A percentile compares a stretch with the other conserved stretches of the same genome.
phyloP scores from a whole-genome alignment of 2,888 invertebrate genomes.

The Idaea aversata region DNA sequence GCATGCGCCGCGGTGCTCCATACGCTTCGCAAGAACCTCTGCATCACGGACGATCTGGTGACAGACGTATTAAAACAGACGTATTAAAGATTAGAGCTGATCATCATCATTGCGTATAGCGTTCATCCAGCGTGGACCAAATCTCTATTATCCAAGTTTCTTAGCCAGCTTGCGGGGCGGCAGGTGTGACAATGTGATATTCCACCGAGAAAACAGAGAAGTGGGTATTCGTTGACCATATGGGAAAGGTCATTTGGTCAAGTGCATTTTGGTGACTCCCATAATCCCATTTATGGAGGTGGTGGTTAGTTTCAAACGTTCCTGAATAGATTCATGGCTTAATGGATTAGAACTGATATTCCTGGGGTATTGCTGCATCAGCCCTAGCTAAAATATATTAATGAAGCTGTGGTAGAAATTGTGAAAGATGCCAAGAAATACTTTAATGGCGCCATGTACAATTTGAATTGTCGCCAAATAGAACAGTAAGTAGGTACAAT shows the following conservation, averaged over 20 bases:
- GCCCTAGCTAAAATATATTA: not conserved
- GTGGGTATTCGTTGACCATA: too few relatives aligned
- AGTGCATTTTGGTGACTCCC: too few relatives aligned
- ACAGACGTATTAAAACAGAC: not conserved
- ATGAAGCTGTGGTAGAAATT: not conserved
- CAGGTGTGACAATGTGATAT: too few relatives aligned
- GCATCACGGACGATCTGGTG: slow-evolving; percentile 96
- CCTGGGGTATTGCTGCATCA: not conserved
- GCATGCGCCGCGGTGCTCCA: slow-evolving; percentile 99
- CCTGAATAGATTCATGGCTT: too few relatives aligned
- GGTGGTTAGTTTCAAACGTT: too few relatives aligned
- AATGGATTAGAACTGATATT: not conserved
- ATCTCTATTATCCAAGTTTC: too few relatives aligned
- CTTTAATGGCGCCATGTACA: slow-evolving; percentile 8
- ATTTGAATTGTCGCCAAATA: slow-evolving; percentile 17
- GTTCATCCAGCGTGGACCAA: too few relatives aligned
- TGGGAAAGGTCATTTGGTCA: too few relatives aligned
- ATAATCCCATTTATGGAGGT: too few relatives aligned
- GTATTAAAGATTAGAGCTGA: not conserved
- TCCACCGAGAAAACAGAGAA: too few relatives aligned
- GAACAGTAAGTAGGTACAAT: not conserved
- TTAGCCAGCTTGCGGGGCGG: too few relatives aligned
- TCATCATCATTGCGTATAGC: too few relatives aligned
- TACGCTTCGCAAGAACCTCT: slow-evolving; percentile 95
- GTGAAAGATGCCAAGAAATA: slow-evolving; percentile 7